These are phyloP conservation scores for Heliconius sara DNA, from an alignment of 2,888 invertebrate species.

Conservation along the genomic window DNA sequence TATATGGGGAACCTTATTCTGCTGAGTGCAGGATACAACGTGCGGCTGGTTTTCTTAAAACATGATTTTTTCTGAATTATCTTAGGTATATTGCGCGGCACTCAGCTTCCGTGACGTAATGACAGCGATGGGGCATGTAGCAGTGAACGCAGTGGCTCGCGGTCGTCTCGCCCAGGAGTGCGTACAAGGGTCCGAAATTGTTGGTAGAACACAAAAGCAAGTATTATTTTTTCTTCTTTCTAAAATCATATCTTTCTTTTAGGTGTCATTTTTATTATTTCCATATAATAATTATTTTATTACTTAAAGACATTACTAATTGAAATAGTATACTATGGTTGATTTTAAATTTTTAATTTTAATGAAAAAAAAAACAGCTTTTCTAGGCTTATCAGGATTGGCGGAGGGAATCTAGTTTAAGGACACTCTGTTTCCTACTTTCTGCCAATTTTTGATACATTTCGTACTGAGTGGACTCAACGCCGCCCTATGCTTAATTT, in stretches of 20 bases:
- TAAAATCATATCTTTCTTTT: too few species aligned
- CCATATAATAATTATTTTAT: not conserved
- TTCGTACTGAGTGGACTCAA: too few species aligned
- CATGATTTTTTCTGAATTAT: not conserved
- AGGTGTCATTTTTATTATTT: too few species aligned
- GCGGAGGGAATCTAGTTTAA: not conserved
- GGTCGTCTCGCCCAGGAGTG: constrained; percentile 86
- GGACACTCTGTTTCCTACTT: not conserved
- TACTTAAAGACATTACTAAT: not conserved
- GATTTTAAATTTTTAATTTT: too few species aligned
- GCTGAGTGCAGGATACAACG: too few species aligned
- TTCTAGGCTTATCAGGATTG: not conserved
- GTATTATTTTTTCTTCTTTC: constrained; percentile 41
- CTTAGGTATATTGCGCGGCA: constrained; percentile 88
- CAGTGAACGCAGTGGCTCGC: constrained; percentile 90
- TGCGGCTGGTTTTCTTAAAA: too few species aligned
- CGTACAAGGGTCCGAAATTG: constrained; percentile 88
- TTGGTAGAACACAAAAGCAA: constrained; percentile 83
- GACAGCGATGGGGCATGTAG: constrained; percentile 95
- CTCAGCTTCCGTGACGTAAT: constrained; percentile 98
- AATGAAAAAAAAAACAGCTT: too few species aligned
- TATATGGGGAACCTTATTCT: too few species aligned
- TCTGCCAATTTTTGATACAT: too few species aligned
- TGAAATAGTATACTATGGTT: too few species aligned
- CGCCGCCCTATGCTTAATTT: too few species aligned